A percentile compares a stretch with the other conserved stretches of the same genome.
Evolutionary conservation across 2,113 vertebrate genomes (phyloP).

Genomic region (Pagrus major): DNA sequence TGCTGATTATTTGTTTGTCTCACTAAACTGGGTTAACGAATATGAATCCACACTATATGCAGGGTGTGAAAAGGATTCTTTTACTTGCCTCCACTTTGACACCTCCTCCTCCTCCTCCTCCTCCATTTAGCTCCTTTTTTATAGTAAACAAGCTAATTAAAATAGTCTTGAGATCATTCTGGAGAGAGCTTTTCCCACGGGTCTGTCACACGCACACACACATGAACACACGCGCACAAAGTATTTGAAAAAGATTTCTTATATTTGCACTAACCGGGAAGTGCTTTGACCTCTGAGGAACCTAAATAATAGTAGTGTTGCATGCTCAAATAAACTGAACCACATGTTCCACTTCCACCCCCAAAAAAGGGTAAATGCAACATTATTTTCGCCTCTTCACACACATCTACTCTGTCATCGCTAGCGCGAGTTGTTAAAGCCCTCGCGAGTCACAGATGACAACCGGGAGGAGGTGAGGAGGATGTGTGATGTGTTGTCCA

Average conservation of each 20-base stretch:
- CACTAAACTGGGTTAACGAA: background rate
- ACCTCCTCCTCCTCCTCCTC: background rate
- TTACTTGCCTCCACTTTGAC: conserved; percentile 6
- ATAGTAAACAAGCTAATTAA: conserved; percentile 46
- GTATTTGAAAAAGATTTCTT: conserved; percentile 24
- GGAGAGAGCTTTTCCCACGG: conserved; percentile 38
- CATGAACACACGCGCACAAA: background rate
- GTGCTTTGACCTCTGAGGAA: conserved; percentile 31
- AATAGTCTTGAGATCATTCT: conserved; percentile 39
- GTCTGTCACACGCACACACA: background rate
- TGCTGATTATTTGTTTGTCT: conserved; percentile 8
- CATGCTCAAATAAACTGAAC: conserved; percentile 44
- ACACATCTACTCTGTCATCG: conserved; percentile 26
- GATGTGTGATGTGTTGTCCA: conserved; percentile 63
- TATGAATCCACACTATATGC: conserved; percentile 12
- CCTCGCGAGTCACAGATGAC: conserved; percentile 26
- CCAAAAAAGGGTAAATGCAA: conserved; percentile 16
- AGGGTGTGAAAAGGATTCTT: conserved; percentile 23
- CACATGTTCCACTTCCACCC: conserved; percentile 32
- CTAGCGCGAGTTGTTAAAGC: background rate
- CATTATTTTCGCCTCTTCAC: background rate
- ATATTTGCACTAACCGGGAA: conserved; percentile 29
- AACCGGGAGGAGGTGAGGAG: conserved; percentile 28
- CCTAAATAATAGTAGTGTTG: conserved; percentile 17
- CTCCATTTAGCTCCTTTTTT: background rate